Percentiles rank a stretch among this genome's conserved stretches.
phyloP scores from a whole-genome alignment of 1,140 invertebrate species.

The Contarinia nasturtii region DNA sequence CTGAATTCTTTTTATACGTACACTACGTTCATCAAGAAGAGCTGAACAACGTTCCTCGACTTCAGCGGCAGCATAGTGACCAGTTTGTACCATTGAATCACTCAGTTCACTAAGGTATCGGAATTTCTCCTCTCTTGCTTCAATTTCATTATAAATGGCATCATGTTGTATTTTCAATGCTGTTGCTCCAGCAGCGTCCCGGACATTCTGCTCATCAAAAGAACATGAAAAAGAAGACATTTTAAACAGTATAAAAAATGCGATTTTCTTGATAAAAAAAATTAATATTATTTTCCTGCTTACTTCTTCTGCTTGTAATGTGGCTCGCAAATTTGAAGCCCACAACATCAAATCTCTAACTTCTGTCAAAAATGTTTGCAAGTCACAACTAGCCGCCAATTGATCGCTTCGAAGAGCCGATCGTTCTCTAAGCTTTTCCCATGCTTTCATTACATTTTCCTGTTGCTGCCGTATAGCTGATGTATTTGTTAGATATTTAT shows the following conservation, averaged over 20 bases:
- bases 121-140: slow-evolving; percentile 79
- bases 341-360: slow-evolving; percentile 79
- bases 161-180: slow-evolving; percentile 77
- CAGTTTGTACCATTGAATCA: slow-evolving; percentile 62
- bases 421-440: slow-evolving; percentile 68
- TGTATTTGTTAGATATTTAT: slow-evolving; percentile 84
- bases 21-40: slow-evolving; percentile 47
- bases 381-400: slow-evolving; percentile 69
- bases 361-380: slow-evolving; percentile 68
- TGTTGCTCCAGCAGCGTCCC: slow-evolving; percentile 74
- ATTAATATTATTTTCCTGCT: too few species aligned
- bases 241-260: too few species aligned
- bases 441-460: slow-evolving; percentile 65
- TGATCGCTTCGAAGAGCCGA: slow-evolving; percentile 59
- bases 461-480: slow-evolving; percentile 71
- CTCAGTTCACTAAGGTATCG: slow-evolving; percentile 57
- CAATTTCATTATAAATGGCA: slow-evolving; percentile 82
- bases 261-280: too few species aligned
- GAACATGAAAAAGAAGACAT: too few species aligned
- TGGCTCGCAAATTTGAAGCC: slow-evolving; percentile 56
- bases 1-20: too few species aligned
- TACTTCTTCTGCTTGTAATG: slow-evolving; percentile 66
- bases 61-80: slow-evolving; percentile 64
- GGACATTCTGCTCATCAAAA: too few species aligned
- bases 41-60: slow-evolving; percentile 62